Evolutionary conservation across 2,113 vertebrate genomes (phyloP).

Genomic region (Myrmecobius fasciatus): DNA sequence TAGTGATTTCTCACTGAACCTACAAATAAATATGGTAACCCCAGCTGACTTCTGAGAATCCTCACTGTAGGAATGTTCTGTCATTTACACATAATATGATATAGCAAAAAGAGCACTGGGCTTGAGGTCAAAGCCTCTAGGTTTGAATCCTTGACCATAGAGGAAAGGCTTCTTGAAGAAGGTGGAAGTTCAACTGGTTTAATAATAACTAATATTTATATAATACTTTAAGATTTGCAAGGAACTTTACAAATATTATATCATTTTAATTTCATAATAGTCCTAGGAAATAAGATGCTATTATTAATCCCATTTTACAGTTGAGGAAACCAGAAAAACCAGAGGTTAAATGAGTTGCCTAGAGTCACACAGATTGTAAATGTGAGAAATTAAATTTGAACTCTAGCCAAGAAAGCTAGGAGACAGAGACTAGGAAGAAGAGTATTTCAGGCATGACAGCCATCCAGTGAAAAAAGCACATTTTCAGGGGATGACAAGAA

Average conservation of each 20-base stretch:
- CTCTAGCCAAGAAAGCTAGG: neutral
- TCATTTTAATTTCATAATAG: neutral
- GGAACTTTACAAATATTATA: neutral
- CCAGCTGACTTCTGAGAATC: neutral
- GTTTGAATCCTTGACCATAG: neutral
- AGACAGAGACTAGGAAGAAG: neutral
- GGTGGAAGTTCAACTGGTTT: neutral
- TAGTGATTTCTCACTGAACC: neutral
- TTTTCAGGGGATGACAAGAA: neutral
- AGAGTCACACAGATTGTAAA: neutral
- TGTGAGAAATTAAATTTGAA: neutral
- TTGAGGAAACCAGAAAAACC: neutral
- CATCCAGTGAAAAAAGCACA: neutral
- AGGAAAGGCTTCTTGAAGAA: neutral
- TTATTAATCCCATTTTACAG: neutral
- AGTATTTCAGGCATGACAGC: neutral
- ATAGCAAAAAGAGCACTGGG: neutral
- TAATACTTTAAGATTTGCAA: neutral
- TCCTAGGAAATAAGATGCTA: neutral
- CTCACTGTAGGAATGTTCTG: neutral
- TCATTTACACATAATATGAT: neutral
- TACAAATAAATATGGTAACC: neutral
- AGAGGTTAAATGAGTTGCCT: neutral
- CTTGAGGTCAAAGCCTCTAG: neutral
- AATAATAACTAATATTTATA: neutral